A percentile compares a stretch with the other conserved stretches of the same genome.
Evolutionary conservation across 2,113 vertebrate genomes (phyloP).

Genomic region (Diphyllodes magnificus): DNA sequence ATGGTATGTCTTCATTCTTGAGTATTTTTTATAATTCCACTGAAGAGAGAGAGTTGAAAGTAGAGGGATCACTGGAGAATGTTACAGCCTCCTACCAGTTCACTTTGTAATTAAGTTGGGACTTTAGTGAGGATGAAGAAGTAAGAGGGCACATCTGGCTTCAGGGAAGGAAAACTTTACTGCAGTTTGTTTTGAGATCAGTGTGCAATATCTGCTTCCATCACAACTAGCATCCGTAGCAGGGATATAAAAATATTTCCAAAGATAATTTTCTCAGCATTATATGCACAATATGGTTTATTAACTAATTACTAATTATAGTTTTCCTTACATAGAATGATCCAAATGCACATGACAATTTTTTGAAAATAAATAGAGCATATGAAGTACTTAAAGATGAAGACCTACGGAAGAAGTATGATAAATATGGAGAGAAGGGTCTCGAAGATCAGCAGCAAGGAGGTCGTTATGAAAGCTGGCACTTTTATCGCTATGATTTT

Average conservation of each 20-base stretch:
- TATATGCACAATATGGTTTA: neutral
- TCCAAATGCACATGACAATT: slow-evolving; percentile 87
- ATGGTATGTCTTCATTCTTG: neutral
- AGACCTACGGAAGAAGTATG: slow-evolving; percentile 95
- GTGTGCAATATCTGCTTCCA: neutral
- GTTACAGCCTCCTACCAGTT: neutral
- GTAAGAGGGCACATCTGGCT: neutral
- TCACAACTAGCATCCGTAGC: neutral
- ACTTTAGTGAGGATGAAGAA: neutral
- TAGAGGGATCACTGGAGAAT: neutral
- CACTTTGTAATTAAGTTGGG: neutral
- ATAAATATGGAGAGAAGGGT: slow-evolving; percentile 97
- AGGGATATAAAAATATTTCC: neutral
- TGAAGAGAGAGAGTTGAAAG: neutral
- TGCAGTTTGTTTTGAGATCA: neutral
- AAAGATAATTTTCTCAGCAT: neutral
- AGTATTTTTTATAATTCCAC: neutral
- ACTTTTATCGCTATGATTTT: slow-evolving; percentile 94
- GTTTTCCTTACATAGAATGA: slow-evolving; percentile 79
- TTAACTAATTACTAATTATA: neutral
- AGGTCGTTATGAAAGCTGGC: slow-evolving; percentile 95
- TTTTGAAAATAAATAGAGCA: slow-evolving; percentile 92
- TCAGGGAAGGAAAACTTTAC: neutral
- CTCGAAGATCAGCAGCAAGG: slow-evolving; percentile 87
- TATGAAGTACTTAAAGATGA: slow-evolving; percentile 98